phyloP scores from a whole-genome alignment of 2,888 invertebrate species.

The Formica aserva region DNA sequence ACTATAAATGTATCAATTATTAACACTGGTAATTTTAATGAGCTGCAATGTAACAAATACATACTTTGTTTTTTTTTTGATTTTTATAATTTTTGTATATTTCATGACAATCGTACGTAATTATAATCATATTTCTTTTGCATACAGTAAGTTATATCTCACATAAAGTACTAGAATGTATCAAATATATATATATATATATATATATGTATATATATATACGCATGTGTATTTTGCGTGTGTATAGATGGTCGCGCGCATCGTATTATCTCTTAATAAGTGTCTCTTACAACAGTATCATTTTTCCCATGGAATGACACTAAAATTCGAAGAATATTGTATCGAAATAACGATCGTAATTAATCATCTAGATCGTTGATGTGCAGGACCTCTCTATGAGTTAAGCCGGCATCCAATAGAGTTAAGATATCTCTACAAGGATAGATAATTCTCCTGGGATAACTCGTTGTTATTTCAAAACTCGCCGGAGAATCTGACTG shows the following conservation, averaged over 20 bases:
- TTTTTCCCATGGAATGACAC: conserved; percentile 72
- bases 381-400: conserved; percentile 96
- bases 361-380: conserved; percentile 95
- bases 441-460: conserved; percentile 94
- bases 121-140: conserved; percentile 51
- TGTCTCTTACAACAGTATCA: conserved; percentile 73
- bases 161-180: conserved; percentile 81
- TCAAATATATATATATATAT: conserved; percentile 76
- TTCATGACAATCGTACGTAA: conserved; percentile 43
- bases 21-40: conserved; percentile 51
- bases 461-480: conserved; percentile 98
- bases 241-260: conserved; percentile 17
- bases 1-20: conserved; percentile 33
- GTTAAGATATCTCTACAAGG: conserved; percentile 87
- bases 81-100: conserved; percentile 54
- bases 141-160: conserved; percentile 67
- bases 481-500: conserved; percentile 96
- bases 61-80: conserved; percentile 36
- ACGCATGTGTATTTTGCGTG: conserved; percentile 46
- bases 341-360: conserved; percentile 81
- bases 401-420: conserved; percentile 93
- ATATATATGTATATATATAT: conserved; percentile 41
- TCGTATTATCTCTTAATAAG: conserved; percentile 70
- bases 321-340: conserved; percentile 66
- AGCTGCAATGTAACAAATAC: conserved; percentile 47